These are phyloP conservation scores for Rhopalosiphum padi DNA, from an alignment of 1,140 invertebrate genomes.

Conservation along the genomic window DNA sequence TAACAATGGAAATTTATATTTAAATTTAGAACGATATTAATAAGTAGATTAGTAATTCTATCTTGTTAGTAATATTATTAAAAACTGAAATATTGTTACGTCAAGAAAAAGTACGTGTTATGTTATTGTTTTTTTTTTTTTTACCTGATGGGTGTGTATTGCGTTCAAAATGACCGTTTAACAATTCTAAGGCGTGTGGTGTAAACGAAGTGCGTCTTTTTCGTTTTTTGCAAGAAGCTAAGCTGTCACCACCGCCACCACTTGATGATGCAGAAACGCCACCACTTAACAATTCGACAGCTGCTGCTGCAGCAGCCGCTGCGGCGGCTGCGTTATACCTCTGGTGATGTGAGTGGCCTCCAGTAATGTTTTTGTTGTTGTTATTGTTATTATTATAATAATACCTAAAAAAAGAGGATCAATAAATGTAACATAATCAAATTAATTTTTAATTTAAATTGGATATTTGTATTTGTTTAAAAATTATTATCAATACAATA, in stretches of 20 bases:
- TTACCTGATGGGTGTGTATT: conserved; percentile 97
- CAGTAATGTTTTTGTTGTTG: not conserved
- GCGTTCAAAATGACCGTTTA: conserved; percentile 94
- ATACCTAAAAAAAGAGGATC: not conserved
- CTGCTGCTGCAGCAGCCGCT: conserved; percentile 12
- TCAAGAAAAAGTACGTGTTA: not conserved
- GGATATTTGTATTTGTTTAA: not conserved
- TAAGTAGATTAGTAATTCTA: not conserved
- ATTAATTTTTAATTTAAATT: not conserved
- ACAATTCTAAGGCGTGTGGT: conserved; percentile 90
- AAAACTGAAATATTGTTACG: not conserved
- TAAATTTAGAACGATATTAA: not conserved
- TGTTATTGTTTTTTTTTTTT: not conserved
- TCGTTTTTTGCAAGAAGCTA: conserved; percentile 94
- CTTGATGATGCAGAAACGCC: not conserved
- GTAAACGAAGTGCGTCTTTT: conserved; percentile 97
- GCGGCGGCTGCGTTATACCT: conserved; percentile 16
- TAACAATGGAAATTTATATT: not conserved
- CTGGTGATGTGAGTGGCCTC: not conserved
- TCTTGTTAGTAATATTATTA: not conserved
- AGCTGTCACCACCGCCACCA: conserved; percentile 66
- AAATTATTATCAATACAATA: not conserved
- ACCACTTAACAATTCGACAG: not conserved
- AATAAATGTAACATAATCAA: not conserved
- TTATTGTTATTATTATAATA: conserved; percentile 38